Conservation (phyloP, 2,113 vertebrate species). For the Hyaena hyaena region DNA sequence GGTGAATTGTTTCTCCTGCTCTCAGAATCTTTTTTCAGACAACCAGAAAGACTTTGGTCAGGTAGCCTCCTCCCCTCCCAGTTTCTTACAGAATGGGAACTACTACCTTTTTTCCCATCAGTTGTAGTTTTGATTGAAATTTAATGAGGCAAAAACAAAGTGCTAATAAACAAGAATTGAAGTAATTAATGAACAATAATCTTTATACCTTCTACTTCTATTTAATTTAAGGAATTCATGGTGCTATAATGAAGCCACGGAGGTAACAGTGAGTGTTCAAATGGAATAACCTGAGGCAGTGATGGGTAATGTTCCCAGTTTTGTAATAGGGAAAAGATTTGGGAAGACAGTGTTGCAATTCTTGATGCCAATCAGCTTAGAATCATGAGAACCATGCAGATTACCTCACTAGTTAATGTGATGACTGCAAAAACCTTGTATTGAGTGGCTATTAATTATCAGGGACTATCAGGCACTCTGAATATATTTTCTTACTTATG, state of each 20-base stretch:
- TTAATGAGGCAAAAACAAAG: constrained; percentile 78
- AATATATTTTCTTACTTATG: constrained; percentile 20
- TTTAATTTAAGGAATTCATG: constrained; percentile 70
- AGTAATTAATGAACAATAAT: constrained; percentile 76
- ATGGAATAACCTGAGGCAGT: constrained; percentile 56
- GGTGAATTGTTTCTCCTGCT: not conserved
- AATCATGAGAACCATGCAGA: not conserved
- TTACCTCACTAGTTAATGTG: not conserved
- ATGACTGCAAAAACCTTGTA: not conserved
- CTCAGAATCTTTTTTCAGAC: not conserved
- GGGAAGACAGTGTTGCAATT: not conserved
- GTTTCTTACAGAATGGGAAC: not conserved
- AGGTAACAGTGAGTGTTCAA: constrained; percentile 61
- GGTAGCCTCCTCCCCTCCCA: not conserved
- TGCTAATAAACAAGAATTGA: constrained; percentile 71
- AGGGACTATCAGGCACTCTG: not conserved
- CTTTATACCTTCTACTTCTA: constrained; percentile 69
- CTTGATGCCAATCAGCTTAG: constrained; percentile 13
- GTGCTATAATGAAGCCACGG: constrained; percentile 50
- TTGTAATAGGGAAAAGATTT: not conserved
- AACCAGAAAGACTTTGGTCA: not conserved
- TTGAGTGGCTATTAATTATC: not conserved
- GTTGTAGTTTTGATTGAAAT: constrained; percentile 74
- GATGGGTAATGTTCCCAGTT: constrained; percentile 30
- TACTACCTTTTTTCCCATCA: constrained; percentile 26